Evolutionary conservation across 2,888 invertebrate species (phyloP).

Genomic region (Synanthedon andrenaeformis): DNA sequence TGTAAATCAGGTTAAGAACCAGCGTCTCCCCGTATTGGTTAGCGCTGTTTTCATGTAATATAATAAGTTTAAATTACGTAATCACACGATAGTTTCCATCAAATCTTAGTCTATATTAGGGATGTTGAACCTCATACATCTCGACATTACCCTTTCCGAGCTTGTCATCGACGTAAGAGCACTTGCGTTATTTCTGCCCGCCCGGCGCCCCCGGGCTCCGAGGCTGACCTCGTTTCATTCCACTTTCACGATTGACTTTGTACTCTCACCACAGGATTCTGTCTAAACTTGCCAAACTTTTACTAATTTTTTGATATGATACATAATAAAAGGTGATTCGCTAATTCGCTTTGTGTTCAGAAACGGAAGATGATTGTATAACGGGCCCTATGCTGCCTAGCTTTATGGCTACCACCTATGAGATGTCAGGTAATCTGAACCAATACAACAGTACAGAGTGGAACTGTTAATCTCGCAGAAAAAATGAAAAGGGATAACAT

Average conservation of each 20-base stretch:
- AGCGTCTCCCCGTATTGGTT: background rate
- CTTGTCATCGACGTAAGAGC: slow-evolving; percentile 4
- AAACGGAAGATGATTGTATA: no score
- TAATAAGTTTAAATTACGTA: background rate
- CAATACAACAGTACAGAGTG: no score
- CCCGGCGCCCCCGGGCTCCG: background rate
- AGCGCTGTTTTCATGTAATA: background rate
- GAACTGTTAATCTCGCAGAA: no score
- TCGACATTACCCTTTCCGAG: background rate
- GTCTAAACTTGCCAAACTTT: background rate
- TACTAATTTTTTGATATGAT: no score
- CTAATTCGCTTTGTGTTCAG: no score
- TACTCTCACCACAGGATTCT: background rate
- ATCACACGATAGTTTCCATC: background rate
- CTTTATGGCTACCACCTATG: no score
- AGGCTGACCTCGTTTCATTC: slow-evolving; percentile 28
- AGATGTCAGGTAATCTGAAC: no score
- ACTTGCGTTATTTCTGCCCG: slow-evolving; percentile 4
- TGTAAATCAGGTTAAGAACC: background rate
- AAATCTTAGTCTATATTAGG: background rate
- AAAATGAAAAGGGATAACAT: no score
- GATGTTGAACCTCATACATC: background rate
- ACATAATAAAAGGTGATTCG: no score
- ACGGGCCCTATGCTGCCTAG: no score
- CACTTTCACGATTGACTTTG: slow-evolving; percentile 45